Conservation (phyloP, 2,888 invertebrate species). For the Ferdinandea cuprea region DNA sequence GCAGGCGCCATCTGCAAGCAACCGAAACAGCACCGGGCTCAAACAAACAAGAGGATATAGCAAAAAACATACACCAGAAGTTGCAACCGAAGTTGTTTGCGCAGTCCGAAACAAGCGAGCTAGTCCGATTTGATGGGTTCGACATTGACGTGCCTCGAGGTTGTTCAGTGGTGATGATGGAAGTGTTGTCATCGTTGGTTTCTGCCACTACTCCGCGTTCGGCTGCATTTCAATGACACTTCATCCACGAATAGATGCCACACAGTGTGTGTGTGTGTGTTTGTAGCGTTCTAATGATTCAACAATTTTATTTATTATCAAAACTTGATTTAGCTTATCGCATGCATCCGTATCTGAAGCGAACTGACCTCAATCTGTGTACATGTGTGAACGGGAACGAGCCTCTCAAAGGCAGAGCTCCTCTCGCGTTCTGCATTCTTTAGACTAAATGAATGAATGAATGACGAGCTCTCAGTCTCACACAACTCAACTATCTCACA, state of each 20-base stretch:
- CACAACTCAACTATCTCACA: conserved; percentile 17
- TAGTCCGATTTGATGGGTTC: neutral
- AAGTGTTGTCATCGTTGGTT: no score
- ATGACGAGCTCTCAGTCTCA: conserved; percentile 42
- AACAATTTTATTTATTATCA: conserved; percentile 24
- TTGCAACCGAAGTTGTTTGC: conserved; percentile 7
- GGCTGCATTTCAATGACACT: no score
- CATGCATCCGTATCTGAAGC: conserved; percentile 35
- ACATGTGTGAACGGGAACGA: conserved; percentile 10
- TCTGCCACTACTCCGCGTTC: no score
- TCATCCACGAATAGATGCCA: neutral
- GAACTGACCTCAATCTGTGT: conserved; percentile 28
- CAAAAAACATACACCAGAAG: no score
- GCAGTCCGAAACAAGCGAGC: no score
- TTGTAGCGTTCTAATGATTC: neutral
- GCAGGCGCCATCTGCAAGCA: conserved; percentile 59
- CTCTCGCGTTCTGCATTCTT: conserved; percentile 9
- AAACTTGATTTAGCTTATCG: conserved; percentile 30
- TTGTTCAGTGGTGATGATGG: no score
- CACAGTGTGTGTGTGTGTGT: neutral
- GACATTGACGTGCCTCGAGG: neutral
- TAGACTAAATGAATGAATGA: conserved; percentile 5
- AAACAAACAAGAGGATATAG: neutral
- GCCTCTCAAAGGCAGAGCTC: neutral
- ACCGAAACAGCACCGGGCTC: no score